These are phyloP conservation scores for Notothenia rossii DNA, from an alignment of 2,113 vertebrate species.

Conservation along the genomic window DNA sequence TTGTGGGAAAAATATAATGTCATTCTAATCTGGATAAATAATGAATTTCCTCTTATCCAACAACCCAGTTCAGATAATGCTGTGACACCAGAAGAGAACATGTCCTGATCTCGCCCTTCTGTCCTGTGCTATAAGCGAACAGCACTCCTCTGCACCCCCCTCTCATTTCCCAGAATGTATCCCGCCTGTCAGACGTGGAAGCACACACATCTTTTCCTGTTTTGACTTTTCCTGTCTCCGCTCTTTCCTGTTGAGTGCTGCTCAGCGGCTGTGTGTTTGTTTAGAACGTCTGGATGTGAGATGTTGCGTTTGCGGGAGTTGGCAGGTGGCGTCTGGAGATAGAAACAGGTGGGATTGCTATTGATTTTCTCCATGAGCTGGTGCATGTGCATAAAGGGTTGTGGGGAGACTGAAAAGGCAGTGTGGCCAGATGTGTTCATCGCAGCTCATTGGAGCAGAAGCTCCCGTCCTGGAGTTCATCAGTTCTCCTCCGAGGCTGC, in stretches of 20 bases:
- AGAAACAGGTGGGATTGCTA: slow-evolving; percentile 43
- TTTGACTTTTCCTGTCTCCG: slow-evolving; percentile 47
- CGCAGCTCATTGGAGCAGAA: slow-evolving; percentile 64
- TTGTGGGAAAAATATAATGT: too few species aligned
- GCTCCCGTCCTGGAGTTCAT: slow-evolving; percentile 50
- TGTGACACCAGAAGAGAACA: slow-evolving; percentile 41
- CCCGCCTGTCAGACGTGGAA: slow-evolving; percentile 37
- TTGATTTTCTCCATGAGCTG: slow-evolving; percentile 53
- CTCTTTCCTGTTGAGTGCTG: slow-evolving; percentile 35
- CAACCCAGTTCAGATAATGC: slow-evolving; percentile 6
- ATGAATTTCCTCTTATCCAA: neutral
- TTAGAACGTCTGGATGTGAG: slow-evolving; percentile 16
- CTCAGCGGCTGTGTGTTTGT: slow-evolving; percentile 38
- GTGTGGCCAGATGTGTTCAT: slow-evolving; percentile 64
- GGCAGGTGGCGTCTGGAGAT: slow-evolving; percentile 44
- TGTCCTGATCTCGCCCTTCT: slow-evolving; percentile 11
- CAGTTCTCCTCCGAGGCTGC: slow-evolving; percentile 45
- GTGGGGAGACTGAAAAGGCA: slow-evolving; percentile 18
- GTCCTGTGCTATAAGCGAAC: slow-evolving; percentile 5
- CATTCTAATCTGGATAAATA: neutral
- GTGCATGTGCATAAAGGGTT: slow-evolving; percentile 27
- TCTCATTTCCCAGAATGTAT: neutral
- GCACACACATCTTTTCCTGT: slow-evolving; percentile 56
- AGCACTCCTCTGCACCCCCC: neutral
- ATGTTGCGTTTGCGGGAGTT: slow-evolving; percentile 23